A percentile compares a stretch with the other conserved stretches of the same genome.
phyloP scores from a whole-genome alignment of 2,888 invertebrate species.

The Graphium colonna region DNA sequence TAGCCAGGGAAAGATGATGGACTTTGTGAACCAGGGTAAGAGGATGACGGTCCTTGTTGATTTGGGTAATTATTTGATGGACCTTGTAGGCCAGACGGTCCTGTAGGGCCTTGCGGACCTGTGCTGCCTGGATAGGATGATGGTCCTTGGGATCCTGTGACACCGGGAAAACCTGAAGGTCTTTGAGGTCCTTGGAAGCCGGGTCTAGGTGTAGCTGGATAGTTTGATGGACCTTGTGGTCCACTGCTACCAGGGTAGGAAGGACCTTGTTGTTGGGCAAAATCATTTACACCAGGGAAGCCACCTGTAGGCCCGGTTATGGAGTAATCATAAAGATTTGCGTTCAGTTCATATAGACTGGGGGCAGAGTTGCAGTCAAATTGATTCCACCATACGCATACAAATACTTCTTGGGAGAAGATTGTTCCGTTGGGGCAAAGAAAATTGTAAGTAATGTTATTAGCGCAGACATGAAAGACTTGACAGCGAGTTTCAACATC shows the following conservation, averaged over 20 bases:
- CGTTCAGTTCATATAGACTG: slow-evolving; percentile 87
- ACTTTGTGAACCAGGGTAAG: slow-evolving; percentile 49
- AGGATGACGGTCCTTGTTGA: slow-evolving; percentile 35
- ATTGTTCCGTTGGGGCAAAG: slow-evolving; percentile 95
- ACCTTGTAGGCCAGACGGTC: slow-evolving; percentile 44
- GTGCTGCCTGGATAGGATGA: slow-evolving; percentile 43
- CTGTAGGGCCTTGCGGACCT: slow-evolving; percentile 37
- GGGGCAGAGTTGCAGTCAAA: slow-evolving; percentile 91
- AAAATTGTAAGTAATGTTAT: slow-evolving; percentile 91
- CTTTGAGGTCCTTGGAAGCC: slow-evolving; percentile 36
- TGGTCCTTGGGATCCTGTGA: slow-evolving; percentile 42
- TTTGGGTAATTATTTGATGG: slow-evolving; percentile 37
- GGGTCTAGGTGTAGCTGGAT: slow-evolving; percentile 29
- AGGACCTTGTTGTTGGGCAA: slow-evolving; percentile 40
- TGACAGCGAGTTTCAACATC: slow-evolving; percentile 93
- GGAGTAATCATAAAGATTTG: slow-evolving; percentile 88
- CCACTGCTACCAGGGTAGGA: slow-evolving; percentile 40
- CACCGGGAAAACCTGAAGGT: slow-evolving; percentile 34
- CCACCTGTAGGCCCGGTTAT: slow-evolving; percentile 70
- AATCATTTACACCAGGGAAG: slow-evolving; percentile 40
- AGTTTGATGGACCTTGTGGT: slow-evolving; percentile 38
- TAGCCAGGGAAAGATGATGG: slow-evolving; percentile 45
- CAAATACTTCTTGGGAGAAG: slow-evolving; percentile 92
- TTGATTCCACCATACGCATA: slow-evolving; percentile 96
- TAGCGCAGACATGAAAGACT: slow-evolving; percentile 92